Conservation (phyloP, 1,140 invertebrate species). For the Drosophila funebris region DNA sequence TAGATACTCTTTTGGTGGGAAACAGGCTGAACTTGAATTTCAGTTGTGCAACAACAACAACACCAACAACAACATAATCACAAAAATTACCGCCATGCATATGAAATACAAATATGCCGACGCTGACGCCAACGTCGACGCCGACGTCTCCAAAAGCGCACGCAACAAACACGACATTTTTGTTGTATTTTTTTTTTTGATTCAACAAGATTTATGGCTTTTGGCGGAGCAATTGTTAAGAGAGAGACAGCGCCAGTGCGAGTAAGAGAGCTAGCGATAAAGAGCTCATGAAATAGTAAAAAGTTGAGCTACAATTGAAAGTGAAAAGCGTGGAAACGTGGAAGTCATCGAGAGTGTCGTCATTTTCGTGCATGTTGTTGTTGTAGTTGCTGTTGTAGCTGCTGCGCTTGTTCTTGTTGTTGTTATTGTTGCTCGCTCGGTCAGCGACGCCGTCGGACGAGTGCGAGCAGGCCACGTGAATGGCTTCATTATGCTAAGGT, state of each 20-base stretch:
- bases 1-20: slow-evolving; percentile 49
- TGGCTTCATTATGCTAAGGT: slow-evolving; percentile 70
- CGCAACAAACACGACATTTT: slow-evolving; percentile 65
- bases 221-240: slow-evolving; percentile 74
- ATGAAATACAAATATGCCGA: slow-evolving; percentile 77
- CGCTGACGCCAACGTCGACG: slow-evolving; percentile 14
- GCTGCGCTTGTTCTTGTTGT: slow-evolving; percentile 3
- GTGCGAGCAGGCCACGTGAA: slow-evolving; percentile 12
- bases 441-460: slow-evolving; percentile 43
- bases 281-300: slow-evolving; percentile 64
- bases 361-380: neutral
- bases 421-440: slow-evolving; percentile 49
- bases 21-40: slow-evolving; percentile 78
- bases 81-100: slow-evolving; percentile 80
- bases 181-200: slow-evolving; percentile 32
- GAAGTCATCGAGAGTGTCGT: slow-evolving; percentile 79
- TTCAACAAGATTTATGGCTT: slow-evolving; percentile 75
- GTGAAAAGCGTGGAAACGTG: slow-evolving; percentile 83
- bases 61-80: slow-evolving; percentile 73
- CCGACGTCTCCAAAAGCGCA: slow-evolving; percentile 51
- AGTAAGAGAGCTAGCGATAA: slow-evolving; percentile 24
- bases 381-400: neutral
- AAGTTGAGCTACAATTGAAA: slow-evolving; percentile 82
- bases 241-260: neutral
- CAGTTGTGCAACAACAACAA: slow-evolving; percentile 29